Evolutionary conservation across 2,888 invertebrate genomes (phyloP).

Genomic region (Biston betularia): DNA sequence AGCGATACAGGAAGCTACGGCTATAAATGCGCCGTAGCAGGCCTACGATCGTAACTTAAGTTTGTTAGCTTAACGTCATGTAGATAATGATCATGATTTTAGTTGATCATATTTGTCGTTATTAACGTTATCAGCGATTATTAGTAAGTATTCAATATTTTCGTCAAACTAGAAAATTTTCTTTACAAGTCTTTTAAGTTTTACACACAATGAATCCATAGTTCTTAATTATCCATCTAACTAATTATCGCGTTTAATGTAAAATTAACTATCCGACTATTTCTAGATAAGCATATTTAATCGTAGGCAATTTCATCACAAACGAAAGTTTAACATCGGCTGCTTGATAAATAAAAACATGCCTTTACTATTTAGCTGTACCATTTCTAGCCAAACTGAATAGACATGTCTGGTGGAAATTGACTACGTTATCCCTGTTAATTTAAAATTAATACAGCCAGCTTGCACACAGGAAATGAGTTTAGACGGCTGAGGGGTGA

Average conservation of each 20-base stretch:
- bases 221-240: too few relatives aligned
- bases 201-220: too few relatives aligned
- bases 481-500: conserved; percentile 79
- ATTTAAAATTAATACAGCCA: conserved; percentile 91
- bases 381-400: neutral
- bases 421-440: conserved; percentile 81
- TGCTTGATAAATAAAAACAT: neutral
- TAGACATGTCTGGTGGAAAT: conserved; percentile 49
- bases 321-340: neutral
- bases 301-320: too few relatives aligned
- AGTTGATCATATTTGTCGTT: too few relatives aligned
- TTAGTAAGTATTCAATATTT: too few relatives aligned
- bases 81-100: neutral
- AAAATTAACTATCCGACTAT: too few relatives aligned
- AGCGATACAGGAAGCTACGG: neutral
- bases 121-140: too few relatives aligned
- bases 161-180: too few relatives aligned
- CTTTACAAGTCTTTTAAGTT: too few relatives aligned
- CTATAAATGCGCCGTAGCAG: neutral
- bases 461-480: conserved; percentile 90
- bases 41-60: neutral
- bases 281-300: too few relatives aligned
- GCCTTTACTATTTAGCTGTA: neutral
- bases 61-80: neutral
- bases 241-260: too few relatives aligned